Conservation (phyloP, 2,888 invertebrate genomes). For the Terebella lapidaria region DNA sequence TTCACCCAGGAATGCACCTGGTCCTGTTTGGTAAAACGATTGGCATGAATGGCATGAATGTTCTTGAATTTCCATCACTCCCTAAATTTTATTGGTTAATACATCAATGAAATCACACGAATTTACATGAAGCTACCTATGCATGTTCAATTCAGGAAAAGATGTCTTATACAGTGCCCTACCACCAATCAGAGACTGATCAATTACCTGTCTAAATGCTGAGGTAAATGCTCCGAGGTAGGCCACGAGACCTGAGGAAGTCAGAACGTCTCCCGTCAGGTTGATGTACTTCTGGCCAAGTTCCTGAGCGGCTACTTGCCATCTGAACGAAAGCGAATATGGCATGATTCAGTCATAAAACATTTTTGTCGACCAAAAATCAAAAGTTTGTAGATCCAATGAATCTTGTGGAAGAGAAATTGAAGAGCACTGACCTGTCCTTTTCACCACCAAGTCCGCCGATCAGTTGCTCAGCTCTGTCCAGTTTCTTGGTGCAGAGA, state of each 20-base stretch:
- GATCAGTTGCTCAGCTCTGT: constrained; percentile 54
- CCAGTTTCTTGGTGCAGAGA: constrained; percentile 53
- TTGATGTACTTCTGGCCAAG: constrained; percentile 47
- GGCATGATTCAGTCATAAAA: too few relatives aligned
- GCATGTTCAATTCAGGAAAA: too few relatives aligned
- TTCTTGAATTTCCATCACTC: too few relatives aligned
- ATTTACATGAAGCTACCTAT: too few relatives aligned
- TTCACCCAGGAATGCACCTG: constrained; percentile 73
- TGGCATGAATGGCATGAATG: too few relatives aligned
- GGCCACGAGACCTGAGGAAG: constrained; percentile 55
- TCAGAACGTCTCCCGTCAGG: constrained; percentile 65
- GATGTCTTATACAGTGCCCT: too few relatives aligned
- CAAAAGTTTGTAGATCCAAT: too few relatives aligned
- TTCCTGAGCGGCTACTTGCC: constrained; percentile 47
- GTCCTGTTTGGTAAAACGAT: constrained; percentile 49
- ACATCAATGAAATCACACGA: too few relatives aligned
- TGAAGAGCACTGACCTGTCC: constrained; percentile 35
- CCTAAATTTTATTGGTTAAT: too few relatives aligned
- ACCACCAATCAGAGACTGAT: too few relatives aligned
- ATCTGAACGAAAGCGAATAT: constrained; percentile 28
- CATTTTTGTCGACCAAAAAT: too few relatives aligned
- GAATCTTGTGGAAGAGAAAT: too few relatives aligned
- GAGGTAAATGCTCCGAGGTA: constrained; percentile 54
- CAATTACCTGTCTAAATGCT: constrained; percentile 50
- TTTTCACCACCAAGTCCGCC: constrained; percentile 55